phyloP scores from a whole-genome alignment of 2,797 vertebrate genomes.

The Gambelia wislizenii region DNA sequence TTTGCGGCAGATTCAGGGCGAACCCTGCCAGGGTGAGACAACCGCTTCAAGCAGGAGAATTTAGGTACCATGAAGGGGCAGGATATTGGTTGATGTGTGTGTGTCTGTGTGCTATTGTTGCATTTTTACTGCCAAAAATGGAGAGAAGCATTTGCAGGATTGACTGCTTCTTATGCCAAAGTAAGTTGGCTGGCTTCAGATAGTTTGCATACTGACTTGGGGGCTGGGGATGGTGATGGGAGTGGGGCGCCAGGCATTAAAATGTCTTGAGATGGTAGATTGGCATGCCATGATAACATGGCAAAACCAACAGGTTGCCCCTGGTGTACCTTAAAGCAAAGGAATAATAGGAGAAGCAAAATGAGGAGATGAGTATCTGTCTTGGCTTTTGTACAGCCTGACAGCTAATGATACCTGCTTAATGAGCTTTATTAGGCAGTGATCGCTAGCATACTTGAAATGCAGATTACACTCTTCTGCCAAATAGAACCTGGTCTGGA shows the following conservation, averaged over 20 bases:
- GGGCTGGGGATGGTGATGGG: background rate
- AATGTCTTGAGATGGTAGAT: background rate
- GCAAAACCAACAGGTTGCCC: background rate
- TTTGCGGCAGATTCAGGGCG: background rate
- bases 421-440: background rate
- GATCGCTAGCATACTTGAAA: slow-evolving; percentile 1
- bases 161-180: too few relatives aligned
- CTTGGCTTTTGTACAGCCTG: background rate
- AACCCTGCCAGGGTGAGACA: too few relatives aligned
- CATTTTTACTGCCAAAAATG: too few relatives aligned
- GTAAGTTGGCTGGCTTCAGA: too few relatives aligned
- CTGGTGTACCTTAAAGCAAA: background rate
- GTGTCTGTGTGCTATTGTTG: too few relatives aligned
- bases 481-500: background rate
- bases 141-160: background rate
- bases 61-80: too few relatives aligned
- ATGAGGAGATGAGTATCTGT: background rate
- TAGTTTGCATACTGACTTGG: background rate
- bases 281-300: background rate
- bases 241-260: background rate
- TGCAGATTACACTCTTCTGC: background rate
- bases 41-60: too few relatives aligned
- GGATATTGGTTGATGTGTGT: too few relatives aligned
- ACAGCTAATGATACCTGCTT: background rate
- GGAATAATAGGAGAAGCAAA: background rate